Evolutionary conservation across 2,888 invertebrate species (phyloP).

Genomic region (Mystacides longicornis): DNA sequence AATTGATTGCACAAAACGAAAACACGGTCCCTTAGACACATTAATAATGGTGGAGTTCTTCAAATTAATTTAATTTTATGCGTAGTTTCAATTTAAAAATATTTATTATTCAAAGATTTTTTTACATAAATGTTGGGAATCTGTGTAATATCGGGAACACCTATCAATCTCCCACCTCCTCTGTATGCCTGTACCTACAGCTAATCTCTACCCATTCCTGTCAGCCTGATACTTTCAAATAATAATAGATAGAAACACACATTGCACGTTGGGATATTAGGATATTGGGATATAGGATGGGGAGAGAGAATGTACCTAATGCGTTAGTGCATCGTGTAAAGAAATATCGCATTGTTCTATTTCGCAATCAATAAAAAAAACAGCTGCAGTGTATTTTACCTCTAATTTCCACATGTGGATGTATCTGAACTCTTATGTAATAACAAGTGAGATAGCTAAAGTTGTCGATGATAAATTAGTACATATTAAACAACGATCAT

Average conservation of each 20-base stretch:
- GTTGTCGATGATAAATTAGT: no score
- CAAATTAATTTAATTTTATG: background rate
- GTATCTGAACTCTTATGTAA: no score
- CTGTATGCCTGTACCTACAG: background rate
- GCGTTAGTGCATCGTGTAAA: background rate
- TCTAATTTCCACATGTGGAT: no score
- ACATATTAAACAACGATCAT: no score
- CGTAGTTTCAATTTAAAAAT: background rate
- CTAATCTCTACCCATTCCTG: conserved; percentile 7
- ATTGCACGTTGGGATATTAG: conserved; percentile 3
- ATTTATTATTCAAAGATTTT: no score
- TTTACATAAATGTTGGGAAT: conserved; percentile 1
- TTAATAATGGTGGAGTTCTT: no score
- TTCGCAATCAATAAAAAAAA: conserved; percentile 2
- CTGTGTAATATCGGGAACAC: background rate
- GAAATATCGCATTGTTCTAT: background rate
- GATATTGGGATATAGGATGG: background rate
- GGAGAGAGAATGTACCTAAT: background rate
- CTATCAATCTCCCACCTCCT: conserved; percentile 12
- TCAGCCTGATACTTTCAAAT: conserved; percentile 10
- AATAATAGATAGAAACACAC: background rate
- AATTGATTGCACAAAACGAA: no score
- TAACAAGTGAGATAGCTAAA: no score
- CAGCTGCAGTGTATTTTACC: no score
- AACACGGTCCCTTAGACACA: no score